These are phyloP conservation scores for silkworm (Bombyx mori) DNA, from an alignment of 1,140 invertebrate species.

Conservation along the genomic window DNA sequence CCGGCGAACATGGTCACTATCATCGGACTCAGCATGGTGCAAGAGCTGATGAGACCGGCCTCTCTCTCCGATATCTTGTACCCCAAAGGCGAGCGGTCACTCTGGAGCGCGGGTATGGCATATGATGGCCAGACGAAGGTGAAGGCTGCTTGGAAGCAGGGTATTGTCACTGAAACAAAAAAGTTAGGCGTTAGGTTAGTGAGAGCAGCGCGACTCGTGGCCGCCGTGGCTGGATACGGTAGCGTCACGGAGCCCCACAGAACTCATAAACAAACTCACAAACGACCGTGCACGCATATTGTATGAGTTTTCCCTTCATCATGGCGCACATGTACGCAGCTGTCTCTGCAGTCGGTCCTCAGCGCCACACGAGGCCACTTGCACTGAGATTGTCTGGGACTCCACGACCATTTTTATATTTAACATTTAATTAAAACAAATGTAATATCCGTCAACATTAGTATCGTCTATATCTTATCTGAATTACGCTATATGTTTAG, in stretches of 20 bases:
- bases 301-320: too few species aligned
- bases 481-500: too few species aligned
- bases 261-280: background rate
- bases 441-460: too few species aligned
- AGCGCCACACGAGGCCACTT: too few species aligned
- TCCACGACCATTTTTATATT: too few species aligned
- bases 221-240: too few species aligned
- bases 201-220: background rate
- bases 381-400: too few species aligned
- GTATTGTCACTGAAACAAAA: constrained; percentile 11
- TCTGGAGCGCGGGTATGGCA: constrained; percentile 8
- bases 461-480: too few species aligned
- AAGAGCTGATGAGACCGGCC: constrained; percentile 11
- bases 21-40: constrained; percentile 13
- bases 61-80: constrained; percentile 9
- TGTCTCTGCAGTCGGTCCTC: too few species aligned
- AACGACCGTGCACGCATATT: too few species aligned
- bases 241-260: background rate
- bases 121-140: constrained; percentile 14
- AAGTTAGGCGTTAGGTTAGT: background rate
- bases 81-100: constrained; percentile 8
- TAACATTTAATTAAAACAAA: too few species aligned
- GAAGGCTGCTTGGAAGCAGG: constrained; percentile 7
- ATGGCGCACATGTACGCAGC: too few species aligned
- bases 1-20: constrained; percentile 2